A percentile compares a stretch with the other conserved stretches of the same genome.
phyloP scores from a whole-genome alignment of 2,888 invertebrate genomes.

The Kryphioiulus occultus region DNA sequence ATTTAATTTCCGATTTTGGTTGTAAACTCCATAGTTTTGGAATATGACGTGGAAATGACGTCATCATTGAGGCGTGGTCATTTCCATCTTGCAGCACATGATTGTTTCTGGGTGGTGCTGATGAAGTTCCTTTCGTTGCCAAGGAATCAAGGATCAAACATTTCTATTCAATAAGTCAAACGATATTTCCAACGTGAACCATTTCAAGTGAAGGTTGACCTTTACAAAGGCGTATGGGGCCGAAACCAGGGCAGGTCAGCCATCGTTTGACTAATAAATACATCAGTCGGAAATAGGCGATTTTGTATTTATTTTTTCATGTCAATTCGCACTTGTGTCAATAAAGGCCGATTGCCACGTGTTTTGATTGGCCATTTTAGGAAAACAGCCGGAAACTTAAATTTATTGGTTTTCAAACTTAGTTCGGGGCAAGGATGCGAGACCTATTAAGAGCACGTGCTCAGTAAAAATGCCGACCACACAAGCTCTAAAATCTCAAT shows the following conservation, averaged over 20 bases:
- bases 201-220: background rate
- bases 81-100: no score
- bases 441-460: constrained; percentile 23
- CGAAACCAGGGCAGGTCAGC: background rate
- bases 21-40: no score
- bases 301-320: constrained; percentile 18
- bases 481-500: background rate
- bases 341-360: background rate
- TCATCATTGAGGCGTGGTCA: background rate
- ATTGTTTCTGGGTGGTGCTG: constrained; percentile 13
- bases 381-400: constrained; percentile 10
- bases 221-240: background rate
- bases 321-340: background rate
- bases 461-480: background rate
- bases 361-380: background rate
- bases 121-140: background rate
- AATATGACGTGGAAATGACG: no score
- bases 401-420: constrained; percentile 21
- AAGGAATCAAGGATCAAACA: background rate
- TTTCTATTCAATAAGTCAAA: background rate
- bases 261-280: background rate
- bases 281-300: constrained; percentile 23
- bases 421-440: constrained; percentile 23
- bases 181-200: background rate
- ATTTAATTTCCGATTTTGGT: no score